Percentiles rank a stretch among this genome's conserved stretches.
These are phyloP conservation scores for Ichneumoninae sp. DNA, from an alignment of 2,888 invertebrate genomes.

Conservation along the genomic window DNA sequence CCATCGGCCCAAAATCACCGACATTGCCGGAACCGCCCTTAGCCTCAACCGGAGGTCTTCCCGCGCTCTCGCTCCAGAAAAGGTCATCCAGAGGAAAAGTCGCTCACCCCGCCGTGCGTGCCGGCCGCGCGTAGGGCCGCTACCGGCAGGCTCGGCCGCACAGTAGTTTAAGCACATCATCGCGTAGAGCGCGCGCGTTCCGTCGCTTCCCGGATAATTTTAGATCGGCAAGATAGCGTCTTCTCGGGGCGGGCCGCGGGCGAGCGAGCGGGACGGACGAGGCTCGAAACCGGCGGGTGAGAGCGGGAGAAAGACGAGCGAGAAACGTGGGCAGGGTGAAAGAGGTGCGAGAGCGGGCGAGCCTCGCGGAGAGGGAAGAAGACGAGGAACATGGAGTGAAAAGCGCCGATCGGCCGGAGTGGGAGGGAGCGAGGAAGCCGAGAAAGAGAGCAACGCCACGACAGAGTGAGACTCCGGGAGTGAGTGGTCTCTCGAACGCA, in stretches of 20 bases:
- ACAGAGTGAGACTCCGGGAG: constrained; percentile 71
- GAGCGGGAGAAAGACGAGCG: constrained; percentile 42
- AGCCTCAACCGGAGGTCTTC: not conserved
- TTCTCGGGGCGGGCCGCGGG: constrained; percentile 68
- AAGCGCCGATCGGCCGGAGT: constrained; percentile 46
- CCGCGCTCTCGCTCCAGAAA: constrained; percentile 41
- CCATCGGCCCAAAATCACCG: no score
- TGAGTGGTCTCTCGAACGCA: constrained; percentile 79
- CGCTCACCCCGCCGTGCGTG: constrained; percentile 66
- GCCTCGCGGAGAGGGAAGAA: constrained; percentile 58
- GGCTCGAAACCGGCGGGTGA: constrained; percentile 54
- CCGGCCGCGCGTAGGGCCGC: constrained; percentile 16
- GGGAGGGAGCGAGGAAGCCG: constrained; percentile 48
- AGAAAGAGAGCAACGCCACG: constrained; percentile 62
- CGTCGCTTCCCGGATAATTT: constrained; percentile 81
- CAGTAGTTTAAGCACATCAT: constrained; percentile 47
- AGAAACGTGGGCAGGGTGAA: constrained; percentile 33
- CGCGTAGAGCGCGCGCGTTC: constrained; percentile 69
- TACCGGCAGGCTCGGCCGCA: constrained; percentile 28
- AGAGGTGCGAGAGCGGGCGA: constrained; percentile 20
- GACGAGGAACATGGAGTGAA: constrained; percentile 51
- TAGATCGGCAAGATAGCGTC: constrained; percentile 82
- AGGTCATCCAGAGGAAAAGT: constrained; percentile 63
- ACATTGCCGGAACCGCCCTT: no score
- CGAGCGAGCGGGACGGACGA: constrained; percentile 59